phyloP scores from a whole-genome alignment of 2,888 invertebrate species.

The Rhagium mordax region DNA sequence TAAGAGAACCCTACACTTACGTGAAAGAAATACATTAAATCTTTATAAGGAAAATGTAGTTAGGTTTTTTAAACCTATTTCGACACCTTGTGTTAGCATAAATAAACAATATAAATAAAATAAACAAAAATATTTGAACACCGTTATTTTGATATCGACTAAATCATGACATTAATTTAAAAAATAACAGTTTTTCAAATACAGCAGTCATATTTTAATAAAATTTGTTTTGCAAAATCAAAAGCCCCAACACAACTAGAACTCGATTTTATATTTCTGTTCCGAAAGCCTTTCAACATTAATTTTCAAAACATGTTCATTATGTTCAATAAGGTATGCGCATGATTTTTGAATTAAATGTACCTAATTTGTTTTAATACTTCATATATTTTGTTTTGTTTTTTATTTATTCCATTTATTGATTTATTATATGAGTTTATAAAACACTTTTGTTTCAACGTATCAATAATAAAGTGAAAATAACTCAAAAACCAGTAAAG shows the following conservation, averaged over 20 bases:
- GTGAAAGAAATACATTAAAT: neutral
- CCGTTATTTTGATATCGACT: neutral
- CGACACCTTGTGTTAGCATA: conserved; percentile 4
- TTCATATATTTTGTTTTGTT: too few species aligned
- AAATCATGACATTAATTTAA: conserved; percentile 4
- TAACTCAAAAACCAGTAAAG: too few species aligned
- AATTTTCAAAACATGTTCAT: conserved; percentile 2
- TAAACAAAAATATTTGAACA: neutral
- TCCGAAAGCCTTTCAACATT: neutral
- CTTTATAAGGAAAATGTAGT: neutral
- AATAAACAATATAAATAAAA: neutral
- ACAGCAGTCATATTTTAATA: neutral
- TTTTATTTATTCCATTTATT: too few species aligned
- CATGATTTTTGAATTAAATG: too few species aligned
- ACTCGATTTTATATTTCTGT: neutral
- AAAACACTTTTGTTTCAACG: too few species aligned
- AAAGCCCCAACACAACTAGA: neutral
- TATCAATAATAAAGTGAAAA: too few species aligned
- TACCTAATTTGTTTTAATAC: too few species aligned
- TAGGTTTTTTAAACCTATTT: conserved; percentile 2
- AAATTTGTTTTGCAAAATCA: neutral
- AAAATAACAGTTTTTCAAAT: neutral
- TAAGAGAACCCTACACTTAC: neutral
- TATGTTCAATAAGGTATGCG: neutral
- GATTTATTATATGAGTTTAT: too few species aligned